phyloP scores from a whole-genome alignment of 2,888 invertebrate genomes.

The Caenorhabditis sp. region DNA sequence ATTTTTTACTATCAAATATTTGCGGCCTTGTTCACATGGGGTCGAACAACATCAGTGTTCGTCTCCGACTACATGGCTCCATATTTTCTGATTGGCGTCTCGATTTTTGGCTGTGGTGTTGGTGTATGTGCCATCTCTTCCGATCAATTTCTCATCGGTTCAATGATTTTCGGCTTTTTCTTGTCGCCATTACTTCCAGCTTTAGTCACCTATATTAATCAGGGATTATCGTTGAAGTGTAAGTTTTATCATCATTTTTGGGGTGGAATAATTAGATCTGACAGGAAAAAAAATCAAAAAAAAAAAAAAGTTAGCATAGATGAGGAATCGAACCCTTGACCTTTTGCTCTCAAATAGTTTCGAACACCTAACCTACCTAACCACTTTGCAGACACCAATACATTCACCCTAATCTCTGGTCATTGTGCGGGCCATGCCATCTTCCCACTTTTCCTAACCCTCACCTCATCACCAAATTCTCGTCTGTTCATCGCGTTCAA shows the following conservation, averaged over 20 bases:
- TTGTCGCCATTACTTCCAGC: conserved; percentile 39
- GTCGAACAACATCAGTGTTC: conserved; percentile 28
- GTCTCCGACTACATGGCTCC: conserved; percentile 48
- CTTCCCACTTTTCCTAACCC: conserved; percentile 53
- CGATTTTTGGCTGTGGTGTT: conserved; percentile 46
- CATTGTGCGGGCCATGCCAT: conserved; percentile 51
- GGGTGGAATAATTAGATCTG: too few species aligned
- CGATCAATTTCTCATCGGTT: conserved; percentile 40
- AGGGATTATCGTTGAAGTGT: conserved; percentile 41
- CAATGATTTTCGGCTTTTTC: conserved; percentile 43
- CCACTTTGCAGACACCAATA: conserved; percentile 34
- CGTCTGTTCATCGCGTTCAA: conserved; percentile 57
- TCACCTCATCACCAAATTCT: conserved; percentile 36
- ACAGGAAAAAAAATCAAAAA: too few species aligned
- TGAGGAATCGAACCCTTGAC: too few species aligned
- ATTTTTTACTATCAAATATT: conserved; percentile 47
- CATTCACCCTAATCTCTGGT: conserved; percentile 42
- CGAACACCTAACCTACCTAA: too few species aligned
- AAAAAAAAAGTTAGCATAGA: too few species aligned
- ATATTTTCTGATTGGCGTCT: conserved; percentile 42
- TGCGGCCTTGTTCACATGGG: conserved; percentile 40
- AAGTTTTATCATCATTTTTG: too few species aligned
- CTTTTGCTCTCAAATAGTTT: too few species aligned
- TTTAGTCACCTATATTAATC: conserved; percentile 37
- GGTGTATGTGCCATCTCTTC: conserved; percentile 45